Conservation (phyloP, 2,113 vertebrate species). For the Paradoxurus hermaphroditus region DNA sequence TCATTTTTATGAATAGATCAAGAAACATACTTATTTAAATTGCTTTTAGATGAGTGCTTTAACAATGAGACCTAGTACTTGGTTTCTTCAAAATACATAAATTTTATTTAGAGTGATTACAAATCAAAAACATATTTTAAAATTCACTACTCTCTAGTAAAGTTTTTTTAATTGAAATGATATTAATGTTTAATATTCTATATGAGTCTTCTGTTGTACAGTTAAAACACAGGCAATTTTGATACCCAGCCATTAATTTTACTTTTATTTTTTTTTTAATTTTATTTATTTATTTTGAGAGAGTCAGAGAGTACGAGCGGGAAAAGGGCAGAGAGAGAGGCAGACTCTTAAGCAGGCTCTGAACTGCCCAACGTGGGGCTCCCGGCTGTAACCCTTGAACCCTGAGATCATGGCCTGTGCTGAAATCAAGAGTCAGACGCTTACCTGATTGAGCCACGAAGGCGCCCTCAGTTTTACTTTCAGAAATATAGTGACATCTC, state of each 20-base stretch:
- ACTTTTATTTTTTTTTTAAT: not conserved
- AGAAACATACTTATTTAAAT: not conserved
- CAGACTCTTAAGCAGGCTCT: no score
- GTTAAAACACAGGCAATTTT: not conserved
- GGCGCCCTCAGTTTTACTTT: no score
- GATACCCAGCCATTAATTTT: not conserved
- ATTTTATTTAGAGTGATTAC: not conserved
- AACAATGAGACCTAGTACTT: not conserved
- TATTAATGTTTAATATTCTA: not conserved
- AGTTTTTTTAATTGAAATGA: not conserved
- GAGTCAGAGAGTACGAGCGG: no score
- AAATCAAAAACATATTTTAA: not conserved
- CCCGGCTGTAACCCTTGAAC: no score
- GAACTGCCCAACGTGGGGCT: no score
- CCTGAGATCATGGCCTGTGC: no score
- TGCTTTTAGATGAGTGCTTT: not conserved
- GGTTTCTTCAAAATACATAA: not conserved
- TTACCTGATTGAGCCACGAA: no score
- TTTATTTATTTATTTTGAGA: no score
- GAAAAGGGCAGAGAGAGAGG: no score
- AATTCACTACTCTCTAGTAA: not conserved
- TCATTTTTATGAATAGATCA: constrained; percentile 4
- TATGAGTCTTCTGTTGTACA: not conserved
- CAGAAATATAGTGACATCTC: not conserved
- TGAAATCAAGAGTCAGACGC: no score